Evolutionary conservation across 2,888 invertebrate species (phyloP), one percentile per base, ranked within the genome.

Genomic region (Lacanobia oleracea): DNA sequence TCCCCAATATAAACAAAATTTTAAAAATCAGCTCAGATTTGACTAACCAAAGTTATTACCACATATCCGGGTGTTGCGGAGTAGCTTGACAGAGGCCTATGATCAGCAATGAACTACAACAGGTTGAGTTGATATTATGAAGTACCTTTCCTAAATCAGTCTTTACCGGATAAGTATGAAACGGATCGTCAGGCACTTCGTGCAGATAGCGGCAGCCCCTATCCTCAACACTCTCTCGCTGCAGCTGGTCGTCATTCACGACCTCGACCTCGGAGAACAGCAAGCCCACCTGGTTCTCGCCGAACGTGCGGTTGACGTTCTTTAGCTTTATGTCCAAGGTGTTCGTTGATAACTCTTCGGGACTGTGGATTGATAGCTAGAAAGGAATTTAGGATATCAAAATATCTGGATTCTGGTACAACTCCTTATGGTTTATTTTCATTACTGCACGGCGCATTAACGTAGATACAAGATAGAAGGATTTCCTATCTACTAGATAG

Each of bases 161-260:
- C 4, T 33, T 56, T 88, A 94, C 94, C 86, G 87, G 87, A 80
- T 93, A 94, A 3, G 83, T 90, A 84, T 93, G 88, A 43, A 92
- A 72, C 16, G 62, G 62, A 6, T 60, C 81, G 14, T 86, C 70
- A 8, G 92, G 93, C 33, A 96, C 91, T 91, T 97, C 97, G 57
- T 97, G 87, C 1, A 93, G 88, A 85, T 97, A 97, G 40, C 97
- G 95, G 85, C 97, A 97, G 65, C 95, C 93, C 69, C 97, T 94
- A 75, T 96, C 94, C 9, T 89, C 73, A 0, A 96, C 88, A 53
- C 93, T 90, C 21, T 96, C 93, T 3, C 89, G 90, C 60, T 90
- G 87, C 5, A 96, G 80, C 27, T 86, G 71, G 0, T 88, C 90
- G 57, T 95, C 94, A 61, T 95, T 96, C 21, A 91, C 91, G 40